Base-by-base conservation (phyloP, 2,113 vertebrate species). In the Halcyon senegalensis region DNA sequence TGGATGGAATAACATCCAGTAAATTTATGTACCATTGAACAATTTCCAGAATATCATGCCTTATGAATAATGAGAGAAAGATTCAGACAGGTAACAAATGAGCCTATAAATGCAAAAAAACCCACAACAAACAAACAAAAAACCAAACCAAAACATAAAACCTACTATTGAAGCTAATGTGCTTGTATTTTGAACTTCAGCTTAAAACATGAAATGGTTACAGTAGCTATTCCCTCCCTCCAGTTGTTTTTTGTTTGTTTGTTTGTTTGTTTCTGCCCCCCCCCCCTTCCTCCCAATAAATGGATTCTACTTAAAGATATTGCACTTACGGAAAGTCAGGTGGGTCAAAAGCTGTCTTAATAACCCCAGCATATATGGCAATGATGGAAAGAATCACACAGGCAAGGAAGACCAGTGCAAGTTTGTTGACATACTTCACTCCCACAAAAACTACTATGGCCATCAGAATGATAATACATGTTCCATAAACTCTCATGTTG, bases 351-450 rank as follows among this genome's bases (percentile, higher is more conserved):
- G 99, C 98, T 7, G 98, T 98, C 97, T 99, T 99, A 96, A 99
- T 98, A 95, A 99, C 99, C 7, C 99, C 99, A 2, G 99, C 99
- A 7, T 99, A 99, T 97, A 99, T 99, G 89, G 99, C 98, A 15
- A 99, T 90, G 87, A 99, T 99, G 87, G 99, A 99, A 44, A 99
- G 99, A 89, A 99, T 98, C 64, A 99, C 99, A 12, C 99, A 99
- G 69, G 99, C 98, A 94, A 99, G 98, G 96, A 99, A 99, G 64
- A 99, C 99, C 33, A 99, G 94, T 0, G 99, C 99, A 60, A 99
- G 98, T 91, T 99, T 99, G 98, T 99, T 99, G 92, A 99, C 99
- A 10, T 99, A 99, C 94, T 99, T 99, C 50, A 99, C 99, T 3
- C 99, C 99, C 14, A 99, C 99, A 46, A 99, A 99, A 67, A 99